Conservation (phyloP, 2,113 vertebrate genomes). For the Lamprotornis superbus region DNA sequence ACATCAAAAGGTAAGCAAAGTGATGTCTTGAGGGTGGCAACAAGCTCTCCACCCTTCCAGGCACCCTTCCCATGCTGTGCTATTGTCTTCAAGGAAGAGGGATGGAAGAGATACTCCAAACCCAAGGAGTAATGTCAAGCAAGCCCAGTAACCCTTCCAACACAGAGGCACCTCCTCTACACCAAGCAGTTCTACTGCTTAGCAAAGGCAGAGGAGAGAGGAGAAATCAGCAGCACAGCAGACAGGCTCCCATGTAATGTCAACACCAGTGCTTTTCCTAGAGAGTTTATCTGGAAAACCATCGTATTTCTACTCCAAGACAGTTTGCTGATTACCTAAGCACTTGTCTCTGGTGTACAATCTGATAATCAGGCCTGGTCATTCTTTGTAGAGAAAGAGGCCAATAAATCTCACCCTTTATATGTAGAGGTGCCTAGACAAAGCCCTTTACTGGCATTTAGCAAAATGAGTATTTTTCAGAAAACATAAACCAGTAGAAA, state of each 20-base stretch:
- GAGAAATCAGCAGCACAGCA: constrained; percentile 1
- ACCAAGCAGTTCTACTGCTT: neutral
- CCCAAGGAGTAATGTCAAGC: neutral
- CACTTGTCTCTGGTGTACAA: constrained; percentile 76
- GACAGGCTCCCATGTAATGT: constrained; percentile 52
- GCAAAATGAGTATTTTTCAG: constrained; percentile 64
- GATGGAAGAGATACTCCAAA: neutral
- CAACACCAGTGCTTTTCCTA: constrained; percentile 75
- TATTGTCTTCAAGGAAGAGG: neutral
- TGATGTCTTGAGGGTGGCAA: neutral
- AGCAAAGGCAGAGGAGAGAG: neutral
- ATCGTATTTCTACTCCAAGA: constrained; percentile 73
- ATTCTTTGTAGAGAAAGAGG: constrained; percentile 78
- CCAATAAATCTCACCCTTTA: constrained; percentile 78
- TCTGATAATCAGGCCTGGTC: constrained; percentile 77
- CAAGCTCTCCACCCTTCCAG: neutral
- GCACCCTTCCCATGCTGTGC: neutral
- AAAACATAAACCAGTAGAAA: constrained; percentile 40
- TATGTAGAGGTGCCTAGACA: constrained; percentile 71
- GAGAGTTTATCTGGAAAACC: constrained; percentile 75
- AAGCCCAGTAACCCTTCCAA: neutral
- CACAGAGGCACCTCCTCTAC: neutral
- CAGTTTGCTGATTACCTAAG: constrained; percentile 79
- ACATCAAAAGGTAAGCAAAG: neutral
- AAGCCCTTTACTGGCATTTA: constrained; percentile 79